Percentiles rank a stretch among this genome's conserved stretches.
Conservation (phyloP, 1,140 invertebrate genomes). For the Drosophila subobscura region DNA sequence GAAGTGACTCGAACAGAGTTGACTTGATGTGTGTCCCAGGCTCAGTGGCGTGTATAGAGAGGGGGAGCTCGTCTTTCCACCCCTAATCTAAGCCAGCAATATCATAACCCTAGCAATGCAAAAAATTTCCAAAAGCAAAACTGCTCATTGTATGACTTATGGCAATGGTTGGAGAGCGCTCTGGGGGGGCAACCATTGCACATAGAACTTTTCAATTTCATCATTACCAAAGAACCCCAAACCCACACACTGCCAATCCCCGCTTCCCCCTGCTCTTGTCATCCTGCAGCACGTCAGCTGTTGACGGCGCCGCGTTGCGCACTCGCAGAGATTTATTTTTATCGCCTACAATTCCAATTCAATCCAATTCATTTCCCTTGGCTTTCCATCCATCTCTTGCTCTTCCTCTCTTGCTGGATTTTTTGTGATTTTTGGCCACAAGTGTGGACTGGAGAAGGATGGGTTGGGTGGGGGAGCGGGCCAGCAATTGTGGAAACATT, state of each 20-base stretch:
- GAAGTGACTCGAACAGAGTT: constrained; percentile 64
- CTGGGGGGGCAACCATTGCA: constrained; percentile 20
- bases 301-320: constrained; percentile 74
- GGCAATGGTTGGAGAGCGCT: constrained; percentile 14
- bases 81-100: not conserved
- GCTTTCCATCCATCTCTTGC: constrained; percentile 23
- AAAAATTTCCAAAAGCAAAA: constrained; percentile 63
- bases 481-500: constrained; percentile 46
- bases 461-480: not conserved
- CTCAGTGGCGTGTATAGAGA: too few relatives aligned
- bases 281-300: constrained; percentile 60
- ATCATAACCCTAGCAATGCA: constrained; percentile 25
- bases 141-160: constrained; percentile 77
- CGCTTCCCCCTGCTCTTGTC: not conserved
- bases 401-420: constrained; percentile 6
- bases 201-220: constrained; percentile 69
- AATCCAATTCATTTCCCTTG: constrained; percentile 75
- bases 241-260: not conserved
- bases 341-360: constrained; percentile 80
- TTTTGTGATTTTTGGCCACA: constrained; percentile 57
- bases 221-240: constrained; percentile 42
- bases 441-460: constrained; percentile 17
- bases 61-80: not conserved
- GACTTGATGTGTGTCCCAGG: not conserved
- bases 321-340: constrained; percentile 79